Evolutionary conservation across 37 sponge, comb jelly and placozoan species (phyloP).

Genomic region (Theonella swinhoei): DNA sequence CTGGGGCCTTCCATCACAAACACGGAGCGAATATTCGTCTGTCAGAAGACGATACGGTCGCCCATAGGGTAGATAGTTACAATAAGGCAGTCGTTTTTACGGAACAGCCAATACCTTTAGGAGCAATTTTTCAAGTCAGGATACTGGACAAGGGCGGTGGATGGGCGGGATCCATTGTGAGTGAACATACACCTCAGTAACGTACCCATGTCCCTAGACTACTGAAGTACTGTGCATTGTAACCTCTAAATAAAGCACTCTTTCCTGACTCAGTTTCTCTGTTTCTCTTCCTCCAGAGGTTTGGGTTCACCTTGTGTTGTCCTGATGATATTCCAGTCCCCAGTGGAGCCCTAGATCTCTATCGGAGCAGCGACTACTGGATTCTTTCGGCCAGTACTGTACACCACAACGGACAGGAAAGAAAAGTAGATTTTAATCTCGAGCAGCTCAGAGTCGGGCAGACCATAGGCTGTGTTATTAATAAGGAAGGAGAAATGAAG

Average conservation of each 20-base stretch:
- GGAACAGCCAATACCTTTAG: slow-evolving; percentile 69
- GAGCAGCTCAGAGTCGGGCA: slow-evolving; percentile 76
- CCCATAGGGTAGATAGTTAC: slow-evolving; percentile 85
- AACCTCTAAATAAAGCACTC: slow-evolving; percentile 18
- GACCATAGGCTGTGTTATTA: slow-evolving; percentile 68
- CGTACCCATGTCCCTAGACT: neutral
- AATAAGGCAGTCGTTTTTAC: slow-evolving; percentile 88
- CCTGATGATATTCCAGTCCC: slow-evolving; percentile 74
- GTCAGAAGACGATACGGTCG: slow-evolving; percentile 69
- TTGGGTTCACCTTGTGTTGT: slow-evolving; percentile 71
- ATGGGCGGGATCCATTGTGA: slow-evolving; percentile 92
- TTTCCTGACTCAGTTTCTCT: neutral
- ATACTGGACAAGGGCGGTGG: slow-evolving; percentile 86
- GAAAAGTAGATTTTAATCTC: slow-evolving; percentile 76
- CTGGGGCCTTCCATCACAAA: slow-evolving; percentile 74
- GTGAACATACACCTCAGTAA: neutral
- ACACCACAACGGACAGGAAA: slow-evolving; percentile 80
- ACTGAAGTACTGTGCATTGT: neutral
- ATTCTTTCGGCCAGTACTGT: slow-evolving; percentile 89
- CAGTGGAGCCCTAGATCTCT: slow-evolving; percentile 81
- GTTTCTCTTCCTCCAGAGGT: slow-evolving; percentile 43
- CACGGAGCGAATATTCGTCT: slow-evolving; percentile 79
- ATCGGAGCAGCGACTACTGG: slow-evolving; percentile 82
- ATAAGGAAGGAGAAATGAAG: slow-evolving; percentile 73
- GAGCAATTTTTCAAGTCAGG: slow-evolving; percentile 71